Evolutionary conservation across 2,113 vertebrate species (phyloP).

Genomic region (Vanacampus margaritifer): DNA sequence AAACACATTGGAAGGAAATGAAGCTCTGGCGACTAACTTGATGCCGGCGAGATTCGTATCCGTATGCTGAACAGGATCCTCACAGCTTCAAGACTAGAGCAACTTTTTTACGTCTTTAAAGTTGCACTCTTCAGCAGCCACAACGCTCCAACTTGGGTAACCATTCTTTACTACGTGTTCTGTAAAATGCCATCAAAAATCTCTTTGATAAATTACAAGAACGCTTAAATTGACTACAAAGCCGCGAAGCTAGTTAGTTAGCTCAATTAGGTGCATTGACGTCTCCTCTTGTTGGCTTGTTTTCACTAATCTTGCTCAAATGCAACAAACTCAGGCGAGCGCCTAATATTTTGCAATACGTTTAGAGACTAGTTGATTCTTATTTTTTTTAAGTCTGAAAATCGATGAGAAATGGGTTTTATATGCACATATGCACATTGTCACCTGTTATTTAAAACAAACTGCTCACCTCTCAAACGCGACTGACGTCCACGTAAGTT

Average conservation of each 20-base stretch:
- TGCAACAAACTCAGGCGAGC: neutral
- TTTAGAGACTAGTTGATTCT: neutral
- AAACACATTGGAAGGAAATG: neutral
- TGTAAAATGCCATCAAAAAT: neutral
- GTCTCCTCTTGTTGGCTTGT: neutral
- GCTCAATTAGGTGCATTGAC: neutral
- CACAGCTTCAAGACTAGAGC: neutral
- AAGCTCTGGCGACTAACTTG: neutral
- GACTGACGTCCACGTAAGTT: no score
- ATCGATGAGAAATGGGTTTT: no score
- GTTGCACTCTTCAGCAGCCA: neutral
- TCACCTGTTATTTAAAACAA: no score
- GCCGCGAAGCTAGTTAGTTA: neutral
- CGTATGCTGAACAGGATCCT: constrained; percentile 33
- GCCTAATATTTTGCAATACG: no score
- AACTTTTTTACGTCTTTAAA: neutral
- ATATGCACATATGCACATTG: no score
- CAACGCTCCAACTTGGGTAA: neutral
- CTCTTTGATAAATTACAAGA: neutral
- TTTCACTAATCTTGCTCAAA: neutral
- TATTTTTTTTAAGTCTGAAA: neutral
- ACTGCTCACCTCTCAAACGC: no score
- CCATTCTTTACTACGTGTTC: no score
- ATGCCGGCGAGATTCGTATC: constrained; percentile 44
- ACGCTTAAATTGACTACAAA: neutral